Conservation (phyloP, 1,140 invertebrate species). For the Philaenus spumarius region DNA sequence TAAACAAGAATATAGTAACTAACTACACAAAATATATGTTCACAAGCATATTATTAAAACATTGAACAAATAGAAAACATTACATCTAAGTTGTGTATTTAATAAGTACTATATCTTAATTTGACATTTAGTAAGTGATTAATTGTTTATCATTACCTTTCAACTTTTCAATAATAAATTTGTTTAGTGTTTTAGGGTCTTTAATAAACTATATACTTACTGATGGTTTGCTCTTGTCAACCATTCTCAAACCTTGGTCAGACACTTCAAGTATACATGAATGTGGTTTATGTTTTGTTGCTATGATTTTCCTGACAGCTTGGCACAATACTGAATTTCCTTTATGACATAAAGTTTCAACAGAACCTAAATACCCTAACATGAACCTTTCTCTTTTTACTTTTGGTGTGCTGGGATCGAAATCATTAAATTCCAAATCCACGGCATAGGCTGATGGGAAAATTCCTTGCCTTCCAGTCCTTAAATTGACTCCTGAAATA, state of each 20-base stretch:
- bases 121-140: too few species aligned
- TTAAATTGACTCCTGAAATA: conserved; percentile 77
- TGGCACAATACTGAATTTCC: conserved; percentile 83
- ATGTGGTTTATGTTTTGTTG: conserved; percentile 55
- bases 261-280: conserved; percentile 89
- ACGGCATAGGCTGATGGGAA: conserved; percentile 96
- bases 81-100: too few species aligned
- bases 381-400: conserved; percentile 84
- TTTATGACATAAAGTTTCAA: conserved; percentile 92
- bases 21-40: too few species aligned
- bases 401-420: conserved; percentile 78
- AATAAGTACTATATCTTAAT: too few species aligned
- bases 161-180: too few species aligned
- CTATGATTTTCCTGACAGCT: conserved; percentile 74
- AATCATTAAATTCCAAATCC: conserved; percentile 92
- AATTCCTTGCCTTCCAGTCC: conserved; percentile 87
- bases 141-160: too few species aligned
- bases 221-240: conserved; percentile 72
- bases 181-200: too few species aligned
- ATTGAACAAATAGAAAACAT: too few species aligned
- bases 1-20: too few species aligned
- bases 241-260: conserved; percentile 91
- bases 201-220: too few species aligned
- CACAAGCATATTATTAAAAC: too few species aligned
- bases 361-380: conserved; percentile 89